These are phyloP conservation scores for Zosterops lateralis DNA, from an alignment of 2,113 vertebrate genomes.

Conservation along the genomic window DNA sequence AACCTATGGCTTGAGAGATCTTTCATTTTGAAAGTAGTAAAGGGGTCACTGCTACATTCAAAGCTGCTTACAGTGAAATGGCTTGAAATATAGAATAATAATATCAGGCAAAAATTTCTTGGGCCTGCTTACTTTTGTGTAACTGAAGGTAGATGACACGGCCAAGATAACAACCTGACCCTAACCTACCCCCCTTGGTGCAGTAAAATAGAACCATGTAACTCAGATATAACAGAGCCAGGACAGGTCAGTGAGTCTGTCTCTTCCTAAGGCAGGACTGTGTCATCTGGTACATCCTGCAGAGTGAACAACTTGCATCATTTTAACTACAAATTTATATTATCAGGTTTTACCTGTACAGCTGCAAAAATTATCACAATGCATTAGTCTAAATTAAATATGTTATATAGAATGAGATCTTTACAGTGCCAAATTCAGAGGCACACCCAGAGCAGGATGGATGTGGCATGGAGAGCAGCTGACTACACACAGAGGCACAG, in stretches of 20 bases:
- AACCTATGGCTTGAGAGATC: neutral
- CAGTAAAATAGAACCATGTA: neutral
- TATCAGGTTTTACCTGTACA: neutral
- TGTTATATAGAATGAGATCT: neutral
- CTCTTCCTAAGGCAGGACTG: neutral
- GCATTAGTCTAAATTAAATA: neutral
- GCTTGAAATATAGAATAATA: constrained; percentile 32
- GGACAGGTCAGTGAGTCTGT: neutral
- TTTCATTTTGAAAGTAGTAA: constrained; percentile 57
- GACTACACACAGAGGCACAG: neutral
- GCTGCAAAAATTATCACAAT: neutral
- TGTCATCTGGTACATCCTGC: neutral
- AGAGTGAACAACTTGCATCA: neutral
- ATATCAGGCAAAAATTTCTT: neutral
- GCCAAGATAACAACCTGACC: constrained; percentile 15
- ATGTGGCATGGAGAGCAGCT: neutral
- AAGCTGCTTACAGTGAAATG: constrained; percentile 3
- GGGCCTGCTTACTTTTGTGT: neutral
- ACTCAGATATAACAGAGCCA: neutral
- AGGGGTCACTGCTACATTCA: constrained; percentile 16
- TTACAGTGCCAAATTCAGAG: neutral
- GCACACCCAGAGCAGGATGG: neutral
- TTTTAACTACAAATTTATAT: neutral
- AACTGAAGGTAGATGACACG: neutral
- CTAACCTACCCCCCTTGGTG: neutral